These are phyloP conservation scores for Formica selysi DNA, from an alignment of 1,140 invertebrate genomes.

Conservation along the genomic window DNA sequence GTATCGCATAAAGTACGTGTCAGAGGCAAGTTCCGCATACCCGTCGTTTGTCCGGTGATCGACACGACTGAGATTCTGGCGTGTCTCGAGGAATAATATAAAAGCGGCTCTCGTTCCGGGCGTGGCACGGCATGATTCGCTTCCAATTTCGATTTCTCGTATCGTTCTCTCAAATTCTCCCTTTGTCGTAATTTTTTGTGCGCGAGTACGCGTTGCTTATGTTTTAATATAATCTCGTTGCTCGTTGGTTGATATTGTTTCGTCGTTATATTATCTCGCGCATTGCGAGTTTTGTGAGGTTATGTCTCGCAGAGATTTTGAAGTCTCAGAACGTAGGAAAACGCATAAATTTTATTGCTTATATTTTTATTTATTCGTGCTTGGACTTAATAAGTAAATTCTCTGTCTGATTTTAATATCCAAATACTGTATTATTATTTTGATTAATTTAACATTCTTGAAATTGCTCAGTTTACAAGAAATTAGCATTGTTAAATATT, in stretches of 20 bases:
- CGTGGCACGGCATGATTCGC: conserved; percentile 62
- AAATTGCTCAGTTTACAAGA: background rate
- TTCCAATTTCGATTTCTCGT: conserved; percentile 18
- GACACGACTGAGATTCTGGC: background rate
- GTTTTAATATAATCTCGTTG: background rate
- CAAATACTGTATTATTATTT: background rate
- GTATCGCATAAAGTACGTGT: conserved; percentile 13
- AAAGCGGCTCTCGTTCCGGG: conserved; percentile 51
- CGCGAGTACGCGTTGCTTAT: background rate
- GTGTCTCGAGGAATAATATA: background rate
- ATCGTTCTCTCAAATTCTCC: background rate
- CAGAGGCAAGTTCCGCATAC: conserved; percentile 35
- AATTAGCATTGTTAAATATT: background rate
- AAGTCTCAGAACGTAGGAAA: background rate
- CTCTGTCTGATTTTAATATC: background rate
- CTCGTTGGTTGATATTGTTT: background rate
- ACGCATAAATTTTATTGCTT: background rate
- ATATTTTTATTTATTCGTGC: background rate
- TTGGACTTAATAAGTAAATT: background rate
- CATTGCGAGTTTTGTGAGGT: conserved; percentile 12
- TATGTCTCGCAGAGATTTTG: conserved; percentile 8
- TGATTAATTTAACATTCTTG: background rate
- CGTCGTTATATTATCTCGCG: background rate
- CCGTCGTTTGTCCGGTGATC: background rate
- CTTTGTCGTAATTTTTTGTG: background rate